Conservation (phyloP, 2,888 invertebrate genomes). For the Callosobruchus maculatus region DNA sequence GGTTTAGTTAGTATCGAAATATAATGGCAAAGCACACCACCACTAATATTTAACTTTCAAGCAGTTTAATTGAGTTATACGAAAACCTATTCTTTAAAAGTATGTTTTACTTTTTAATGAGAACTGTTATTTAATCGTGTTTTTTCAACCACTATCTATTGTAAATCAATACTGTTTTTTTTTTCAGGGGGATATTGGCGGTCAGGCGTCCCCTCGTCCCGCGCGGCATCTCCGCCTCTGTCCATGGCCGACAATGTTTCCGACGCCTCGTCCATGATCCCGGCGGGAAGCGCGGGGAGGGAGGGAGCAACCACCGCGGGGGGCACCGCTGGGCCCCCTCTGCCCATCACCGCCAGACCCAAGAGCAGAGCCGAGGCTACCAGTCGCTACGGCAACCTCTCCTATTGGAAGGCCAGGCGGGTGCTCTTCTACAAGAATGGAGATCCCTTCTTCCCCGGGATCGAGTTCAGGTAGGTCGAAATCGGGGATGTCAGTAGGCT, state of each 20-base stretch:
- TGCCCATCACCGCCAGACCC: slow-evolving; percentile 53
- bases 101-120: too few relatives aligned
- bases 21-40: too few relatives aligned
- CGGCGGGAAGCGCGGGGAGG: slow-evolving; percentile 47
- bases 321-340: slow-evolving; percentile 31
- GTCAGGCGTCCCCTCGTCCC: slow-evolving; percentile 52
- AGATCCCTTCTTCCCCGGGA: slow-evolving; percentile 86
- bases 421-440: slow-evolving; percentile 93
- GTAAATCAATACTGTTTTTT: background rate
- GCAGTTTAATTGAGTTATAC: too few relatives aligned
- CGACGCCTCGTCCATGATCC: slow-evolving; percentile 56
- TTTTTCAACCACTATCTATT: too few relatives aligned
- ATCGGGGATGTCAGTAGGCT: too few relatives aligned
- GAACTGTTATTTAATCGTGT: too few relatives aligned
- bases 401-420: slow-evolving; percentile 82
- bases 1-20: too few relatives aligned
- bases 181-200: slow-evolving; percentile 48
- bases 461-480: slow-evolving; percentile 68
- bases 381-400: slow-evolving; percentile 67
- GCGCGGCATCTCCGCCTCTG: slow-evolving; percentile 49
- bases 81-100: too few relatives aligned
- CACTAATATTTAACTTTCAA: too few relatives aligned
- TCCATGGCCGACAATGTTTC: slow-evolving; percentile 58
- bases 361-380: slow-evolving; percentile 49
- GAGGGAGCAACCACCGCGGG: background rate